Evolutionary conservation across 2,797 vertebrate species (phyloP).

Genomic region (Pyrocephalus nanus): DNA sequence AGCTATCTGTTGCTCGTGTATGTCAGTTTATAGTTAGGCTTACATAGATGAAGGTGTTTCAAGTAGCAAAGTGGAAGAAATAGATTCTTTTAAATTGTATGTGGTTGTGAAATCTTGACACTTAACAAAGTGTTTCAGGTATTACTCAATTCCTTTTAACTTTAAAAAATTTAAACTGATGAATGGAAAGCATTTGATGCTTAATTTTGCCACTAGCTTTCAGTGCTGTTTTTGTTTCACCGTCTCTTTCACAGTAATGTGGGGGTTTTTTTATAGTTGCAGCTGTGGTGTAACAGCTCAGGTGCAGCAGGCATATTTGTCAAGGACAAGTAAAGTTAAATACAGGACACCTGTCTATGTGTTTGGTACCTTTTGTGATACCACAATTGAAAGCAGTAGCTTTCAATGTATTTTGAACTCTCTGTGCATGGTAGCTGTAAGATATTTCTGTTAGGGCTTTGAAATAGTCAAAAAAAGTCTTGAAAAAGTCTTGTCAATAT

Average conservation of each 20-base stretch:
- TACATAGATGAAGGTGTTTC: not conserved
- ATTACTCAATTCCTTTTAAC: not conserved
- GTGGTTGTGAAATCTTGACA: not conserved
- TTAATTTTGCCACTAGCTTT: not conserved
- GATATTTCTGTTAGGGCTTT: not conserved
- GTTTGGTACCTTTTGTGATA: not conserved
- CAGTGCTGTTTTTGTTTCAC: not conserved
- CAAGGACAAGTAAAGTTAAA: not conserved
- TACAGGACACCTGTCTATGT: not conserved
- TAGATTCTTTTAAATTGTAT: not conserved
- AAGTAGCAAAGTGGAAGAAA: not conserved
- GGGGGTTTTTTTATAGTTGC: not conserved
- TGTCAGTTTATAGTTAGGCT: not conserved
- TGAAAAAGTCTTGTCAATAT: not conserved
- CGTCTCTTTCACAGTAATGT: not conserved
- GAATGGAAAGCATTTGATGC: not conserved
- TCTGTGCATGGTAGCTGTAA: not conserved
- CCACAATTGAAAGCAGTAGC: not conserved
- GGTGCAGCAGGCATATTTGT: not conserved
- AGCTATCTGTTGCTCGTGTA: accelerated
- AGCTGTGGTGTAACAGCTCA: not conserved
- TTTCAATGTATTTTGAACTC: not conserved
- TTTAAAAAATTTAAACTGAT: not conserved
- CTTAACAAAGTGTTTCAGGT: not conserved
- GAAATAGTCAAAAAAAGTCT: not conserved